phyloP scores from a whole-genome alignment of 2,113 vertebrate species.

The Cygnus buccinator region DNA sequence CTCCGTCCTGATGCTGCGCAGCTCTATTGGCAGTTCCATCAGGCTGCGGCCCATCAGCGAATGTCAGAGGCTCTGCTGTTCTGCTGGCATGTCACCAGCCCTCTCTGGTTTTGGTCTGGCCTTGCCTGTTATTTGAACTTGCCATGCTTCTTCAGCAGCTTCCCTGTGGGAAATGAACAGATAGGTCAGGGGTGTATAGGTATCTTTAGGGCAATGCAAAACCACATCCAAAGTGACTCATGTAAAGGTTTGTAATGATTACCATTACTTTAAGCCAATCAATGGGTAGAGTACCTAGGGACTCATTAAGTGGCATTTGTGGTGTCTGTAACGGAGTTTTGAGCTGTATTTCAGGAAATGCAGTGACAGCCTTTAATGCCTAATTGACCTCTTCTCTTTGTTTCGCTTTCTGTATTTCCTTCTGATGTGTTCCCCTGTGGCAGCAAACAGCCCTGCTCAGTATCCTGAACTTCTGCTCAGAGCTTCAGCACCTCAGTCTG shows the following conservation, averaged over 20 bases:
- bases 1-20: constrained; percentile 54
- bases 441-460: constrained; percentile 97
- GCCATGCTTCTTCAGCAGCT: constrained; percentile 52
- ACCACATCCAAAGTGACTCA: constrained; percentile 66
- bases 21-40: constrained; percentile 83
- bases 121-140: constrained; percentile 67
- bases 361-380: constrained; percentile 84
- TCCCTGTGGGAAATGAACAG: constrained; percentile 62
- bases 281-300: constrained; percentile 75
- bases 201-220: constrained; percentile 69
- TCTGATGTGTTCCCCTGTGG: constrained; percentile 74
- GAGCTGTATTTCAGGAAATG: constrained; percentile 77
- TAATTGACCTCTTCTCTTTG: constrained; percentile 84
- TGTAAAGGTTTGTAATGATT: constrained; percentile 78
- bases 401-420: constrained; percentile 72
- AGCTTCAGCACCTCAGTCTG: constrained; percentile 93
- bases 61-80: constrained; percentile 72
- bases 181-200: constrained; percentile 62
- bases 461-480: constrained; percentile 95
- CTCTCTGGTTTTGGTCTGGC: constrained; percentile 44
- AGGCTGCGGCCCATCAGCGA: constrained; percentile 65
- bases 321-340: constrained; percentile 73
- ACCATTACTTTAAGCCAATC: constrained; percentile 77
- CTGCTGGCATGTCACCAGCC: constrained; percentile 46
- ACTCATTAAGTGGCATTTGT: constrained; percentile 85